Evolutionary conservation across 1,140 invertebrate genomes (phyloP).

Genomic region (Orchestia grillus): DNA sequence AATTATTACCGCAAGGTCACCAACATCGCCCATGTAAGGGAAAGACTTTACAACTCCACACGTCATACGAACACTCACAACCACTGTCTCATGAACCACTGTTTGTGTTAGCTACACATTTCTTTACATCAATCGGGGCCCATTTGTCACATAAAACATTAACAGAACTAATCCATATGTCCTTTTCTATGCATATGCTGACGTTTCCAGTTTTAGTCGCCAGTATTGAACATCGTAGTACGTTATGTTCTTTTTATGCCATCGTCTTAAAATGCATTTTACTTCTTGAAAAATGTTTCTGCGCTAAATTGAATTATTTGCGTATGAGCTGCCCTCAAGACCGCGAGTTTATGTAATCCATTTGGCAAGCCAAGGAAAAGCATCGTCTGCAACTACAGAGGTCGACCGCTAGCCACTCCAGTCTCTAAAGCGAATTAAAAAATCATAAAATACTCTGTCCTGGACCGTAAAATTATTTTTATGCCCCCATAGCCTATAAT

Average conservation of each 20-base stretch:
- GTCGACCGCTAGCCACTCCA: not conserved
- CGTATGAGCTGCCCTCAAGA: not conserved
- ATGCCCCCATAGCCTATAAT: constrained; percentile 51
- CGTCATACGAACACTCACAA: too few relatives aligned
- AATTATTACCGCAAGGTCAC: too few relatives aligned
- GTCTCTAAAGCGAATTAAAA: constrained; percentile 54
- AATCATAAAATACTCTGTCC: constrained; percentile 55
- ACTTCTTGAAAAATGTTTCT: not conserved
- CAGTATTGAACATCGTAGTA: not conserved
- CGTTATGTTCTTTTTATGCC: not conserved
- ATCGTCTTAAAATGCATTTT: not conserved
- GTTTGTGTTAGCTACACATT: too few relatives aligned
- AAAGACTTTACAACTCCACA: too few relatives aligned
- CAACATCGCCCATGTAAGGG: too few relatives aligned
- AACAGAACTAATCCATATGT: not conserved
- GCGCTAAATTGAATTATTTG: not conserved
- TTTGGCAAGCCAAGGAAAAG: not conserved
- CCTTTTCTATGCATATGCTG: not conserved
- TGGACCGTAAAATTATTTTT: constrained; percentile 51
- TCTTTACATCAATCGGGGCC: too few relatives aligned
- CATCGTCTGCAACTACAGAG: not conserved
- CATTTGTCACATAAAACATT: too few relatives aligned
- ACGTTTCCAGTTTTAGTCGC: not conserved
- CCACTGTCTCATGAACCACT: too few relatives aligned
- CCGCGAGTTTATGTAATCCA: not conserved